phyloP scores from a whole-genome alignment of 2,113 vertebrate genomes.

The Collichthys lucidus region DNA sequence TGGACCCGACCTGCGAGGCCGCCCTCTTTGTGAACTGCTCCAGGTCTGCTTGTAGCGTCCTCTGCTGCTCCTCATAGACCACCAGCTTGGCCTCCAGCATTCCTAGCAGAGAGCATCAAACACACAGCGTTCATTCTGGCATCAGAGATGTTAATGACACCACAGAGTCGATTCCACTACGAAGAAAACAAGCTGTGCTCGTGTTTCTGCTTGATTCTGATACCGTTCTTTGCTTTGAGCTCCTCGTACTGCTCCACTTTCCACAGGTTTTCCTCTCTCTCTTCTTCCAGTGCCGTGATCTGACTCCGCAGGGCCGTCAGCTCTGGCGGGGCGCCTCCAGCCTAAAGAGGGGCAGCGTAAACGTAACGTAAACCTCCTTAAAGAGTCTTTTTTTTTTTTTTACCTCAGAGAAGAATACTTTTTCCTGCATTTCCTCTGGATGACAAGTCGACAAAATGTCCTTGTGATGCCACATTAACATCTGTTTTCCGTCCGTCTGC shows the following conservation, averaged over 20 bases:
- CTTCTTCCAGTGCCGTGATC: conserved; percentile 85
- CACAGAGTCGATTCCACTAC: neutral
- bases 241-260: conserved; percentile 86
- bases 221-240: conserved; percentile 88
- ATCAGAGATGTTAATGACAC: neutral
- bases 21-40: conserved; percentile 92
- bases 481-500: too few relatives aligned
- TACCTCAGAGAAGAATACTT: neutral
- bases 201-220: accelerated
- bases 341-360: conserved; percentile 63
- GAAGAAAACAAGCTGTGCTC: neutral
- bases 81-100: conserved; percentile 88
- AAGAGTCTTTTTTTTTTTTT: neutral
- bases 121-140: neutral
- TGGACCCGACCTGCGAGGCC: conserved; percentile 87
- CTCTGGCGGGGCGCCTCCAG: conserved; percentile 80
- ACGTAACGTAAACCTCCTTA: neutral
- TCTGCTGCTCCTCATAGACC: conserved; percentile 91
- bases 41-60: conserved; percentile 90
- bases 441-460: neutral
- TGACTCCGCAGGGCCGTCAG: conserved; percentile 78
- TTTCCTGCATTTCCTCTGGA: neutral
- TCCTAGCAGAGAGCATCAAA: conserved; percentile 70
- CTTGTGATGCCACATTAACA: too few relatives aligned
- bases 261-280: conserved; percentile 85